phyloP scores from a whole-genome alignment of 2,888 invertebrate genomes.

The Brachylomia viminalis region DNA sequence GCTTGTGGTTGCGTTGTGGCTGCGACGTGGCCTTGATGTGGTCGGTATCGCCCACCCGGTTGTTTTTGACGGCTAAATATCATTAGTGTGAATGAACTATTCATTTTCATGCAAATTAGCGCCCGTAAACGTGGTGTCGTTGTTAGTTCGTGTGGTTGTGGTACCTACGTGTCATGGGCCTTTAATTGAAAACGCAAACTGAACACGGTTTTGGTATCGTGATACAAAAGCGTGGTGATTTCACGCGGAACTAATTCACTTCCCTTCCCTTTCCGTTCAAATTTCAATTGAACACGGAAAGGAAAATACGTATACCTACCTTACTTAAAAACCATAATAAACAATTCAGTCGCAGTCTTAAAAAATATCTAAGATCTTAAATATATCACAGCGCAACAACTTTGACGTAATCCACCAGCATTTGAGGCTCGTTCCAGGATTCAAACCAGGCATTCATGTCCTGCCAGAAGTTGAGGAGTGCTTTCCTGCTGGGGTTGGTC shows the following conservation, averaged over 20 bases:
- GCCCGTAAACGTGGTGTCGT: not conserved
- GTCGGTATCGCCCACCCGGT: not conserved
- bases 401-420: constrained; percentile 91
- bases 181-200: too few relatives aligned
- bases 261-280: not conserved
- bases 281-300: not conserved
- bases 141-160: not conserved
- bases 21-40: not conserved
- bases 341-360: constrained; percentile 37
- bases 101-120: not conserved
- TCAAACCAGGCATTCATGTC: constrained; percentile 89
- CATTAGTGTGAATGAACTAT: not conserved
- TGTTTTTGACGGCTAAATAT: not conserved
- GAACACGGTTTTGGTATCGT: too few relatives aligned
- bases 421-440: constrained; percentile 90
- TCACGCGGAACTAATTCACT: not conserved
- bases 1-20: not conserved
- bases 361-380: not conserved
- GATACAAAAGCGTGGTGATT: too few relatives aligned
- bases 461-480: constrained; percentile 91
- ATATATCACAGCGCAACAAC: constrained; percentile 87
- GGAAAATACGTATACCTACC: not conserved
- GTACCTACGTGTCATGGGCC: too few relatives aligned
- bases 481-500: constrained; percentile 90
- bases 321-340: not conserved